A percentile compares a stretch with the other conserved stretches of the same genome.
phyloP scores from a whole-genome alignment of 2,113 vertebrate genomes.

The Clarias magur region DNA sequence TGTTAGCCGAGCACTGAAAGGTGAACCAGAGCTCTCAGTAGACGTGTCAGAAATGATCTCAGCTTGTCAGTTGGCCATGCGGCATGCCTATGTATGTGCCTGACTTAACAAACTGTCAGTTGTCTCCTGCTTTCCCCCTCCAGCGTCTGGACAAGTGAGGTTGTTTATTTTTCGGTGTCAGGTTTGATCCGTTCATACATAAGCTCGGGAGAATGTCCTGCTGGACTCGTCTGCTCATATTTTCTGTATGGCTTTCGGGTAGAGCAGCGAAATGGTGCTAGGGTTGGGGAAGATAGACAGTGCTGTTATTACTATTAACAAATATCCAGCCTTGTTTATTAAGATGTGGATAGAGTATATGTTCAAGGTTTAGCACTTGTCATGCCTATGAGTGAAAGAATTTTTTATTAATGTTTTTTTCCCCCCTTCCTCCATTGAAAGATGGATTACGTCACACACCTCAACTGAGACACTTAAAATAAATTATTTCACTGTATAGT shows the following conservation, averaged over 20 bases:
- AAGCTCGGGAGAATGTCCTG: conserved; percentile 22
- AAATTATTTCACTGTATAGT: too few species aligned
- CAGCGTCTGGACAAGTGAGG: conserved; percentile 18
- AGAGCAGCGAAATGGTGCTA: background rate
- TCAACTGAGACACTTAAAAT: too few species aligned
- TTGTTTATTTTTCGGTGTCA: conserved; percentile 45
- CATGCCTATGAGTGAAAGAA: too few species aligned
- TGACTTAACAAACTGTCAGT: conserved; percentile 45
- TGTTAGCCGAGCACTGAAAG: conserved; percentile 47
- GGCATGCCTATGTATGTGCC: conserved; percentile 21
- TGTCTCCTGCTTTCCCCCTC: background rate
- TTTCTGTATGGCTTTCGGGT: background rate
- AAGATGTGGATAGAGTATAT: background rate
- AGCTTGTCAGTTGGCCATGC: conserved; percentile 33
- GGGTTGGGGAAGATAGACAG: background rate
- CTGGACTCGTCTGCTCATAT: background rate
- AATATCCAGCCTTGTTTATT: background rate
- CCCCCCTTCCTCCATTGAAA: too few species aligned
- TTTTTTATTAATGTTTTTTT: too few species aligned
- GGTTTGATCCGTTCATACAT: conserved; percentile 39
- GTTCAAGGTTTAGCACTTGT: too few species aligned
- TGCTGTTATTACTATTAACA: background rate
- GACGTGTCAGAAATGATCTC: conserved; percentile 49
- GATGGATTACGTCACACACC: too few species aligned
- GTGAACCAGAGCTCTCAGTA: conserved; percentile 45